Base-by-base conservation (phyloP, 2,888 invertebrate genomes). In the Agriotes lineatus region DNA sequence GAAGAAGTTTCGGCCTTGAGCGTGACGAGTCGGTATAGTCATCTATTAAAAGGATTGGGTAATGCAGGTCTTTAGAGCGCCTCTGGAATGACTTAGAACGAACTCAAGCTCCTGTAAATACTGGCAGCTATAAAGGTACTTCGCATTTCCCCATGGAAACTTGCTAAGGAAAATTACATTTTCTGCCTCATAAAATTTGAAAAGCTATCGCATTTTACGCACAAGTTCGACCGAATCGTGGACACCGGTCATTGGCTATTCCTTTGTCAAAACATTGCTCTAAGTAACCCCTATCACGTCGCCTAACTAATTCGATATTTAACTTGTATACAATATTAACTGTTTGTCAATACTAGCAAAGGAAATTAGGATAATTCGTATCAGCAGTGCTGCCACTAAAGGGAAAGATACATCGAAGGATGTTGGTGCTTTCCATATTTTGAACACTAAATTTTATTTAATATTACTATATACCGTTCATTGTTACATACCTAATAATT, bases 101-200 rank as follows among this genome's bases (percentile, higher is more conserved):
- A 33, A 33, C 33, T 52, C 33, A 52, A 52, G 52, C 33, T 9
- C 52, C 48, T 60, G 70, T 74, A 73, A 73, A 70, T 71, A 72
- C 71, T 68, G 52, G 56, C 63, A 72, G 73, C 72, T 68, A 70
- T 74, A 75, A 76, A 77, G 77, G 76, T 76, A 75, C 70, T 56
- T 70, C 70, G 71, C 73, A 79, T 77, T 78, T 79, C 77, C 77
- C 77, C 72, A 75, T 77, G 77, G 77, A 73, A 76, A 75, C 72
- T 78, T 73, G 72, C 73, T 75, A 75, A 78, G 73, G 78, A 78
- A 78, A 80, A 79, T 80, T 78, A 77, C 78, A 78, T 79, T 80
- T 80, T 80, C 79, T 77, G 76, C 68, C 75, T 79, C 79, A 79
- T 80, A 79, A 80, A 80, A 78, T 77, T 77, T 78, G 74, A 79